Percentiles rank a stretch among this genome's conserved stretches.
These are phyloP conservation scores for Misgurnus mizolepis DNA, from an alignment of 2,113 vertebrate species.

Conservation along the genomic window DNA sequence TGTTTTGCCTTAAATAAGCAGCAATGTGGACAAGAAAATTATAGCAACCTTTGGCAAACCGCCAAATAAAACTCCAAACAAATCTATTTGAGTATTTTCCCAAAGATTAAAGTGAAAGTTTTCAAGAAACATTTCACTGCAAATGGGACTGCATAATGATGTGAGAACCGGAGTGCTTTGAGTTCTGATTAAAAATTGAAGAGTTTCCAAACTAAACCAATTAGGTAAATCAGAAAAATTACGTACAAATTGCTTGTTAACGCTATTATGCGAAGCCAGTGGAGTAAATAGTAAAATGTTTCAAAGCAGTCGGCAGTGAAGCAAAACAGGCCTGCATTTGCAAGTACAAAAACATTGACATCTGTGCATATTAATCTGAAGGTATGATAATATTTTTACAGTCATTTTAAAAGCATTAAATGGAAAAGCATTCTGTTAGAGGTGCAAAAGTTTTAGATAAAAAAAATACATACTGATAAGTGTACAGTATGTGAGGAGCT, in stretches of 20 bases:
- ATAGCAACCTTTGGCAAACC: background rate
- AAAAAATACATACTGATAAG: too few relatives aligned
- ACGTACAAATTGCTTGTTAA: slow-evolving; percentile 43
- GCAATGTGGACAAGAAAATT: too few relatives aligned
- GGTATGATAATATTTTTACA: too few relatives aligned
- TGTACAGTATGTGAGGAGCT: too few relatives aligned
- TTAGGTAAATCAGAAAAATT: slow-evolving; percentile 38
- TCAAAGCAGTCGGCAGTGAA: background rate
- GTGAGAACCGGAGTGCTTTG: background rate
- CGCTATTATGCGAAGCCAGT: background rate
- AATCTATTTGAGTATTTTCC: background rate
- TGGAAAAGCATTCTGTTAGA: too few relatives aligned
- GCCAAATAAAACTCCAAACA: background rate
- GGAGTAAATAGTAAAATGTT: background rate
- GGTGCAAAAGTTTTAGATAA: too few relatives aligned
- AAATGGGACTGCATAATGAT: background rate
- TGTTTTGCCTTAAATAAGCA: background rate
- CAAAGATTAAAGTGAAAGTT: background rate
- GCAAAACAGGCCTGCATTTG: too few relatives aligned
- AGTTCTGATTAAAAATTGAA: slow-evolving; percentile 16
- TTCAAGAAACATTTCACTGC: background rate
- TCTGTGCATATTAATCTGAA: too few relatives aligned
- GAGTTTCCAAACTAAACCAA: slow-evolving; percentile 20
- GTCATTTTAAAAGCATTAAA: too few relatives aligned
- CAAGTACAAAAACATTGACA: too few relatives aligned